These are phyloP conservation scores for Hormiphora californensis DNA, from an alignment of 37 sponge, comb jelly and placozoan genomes.

Conservation along the genomic window DNA sequence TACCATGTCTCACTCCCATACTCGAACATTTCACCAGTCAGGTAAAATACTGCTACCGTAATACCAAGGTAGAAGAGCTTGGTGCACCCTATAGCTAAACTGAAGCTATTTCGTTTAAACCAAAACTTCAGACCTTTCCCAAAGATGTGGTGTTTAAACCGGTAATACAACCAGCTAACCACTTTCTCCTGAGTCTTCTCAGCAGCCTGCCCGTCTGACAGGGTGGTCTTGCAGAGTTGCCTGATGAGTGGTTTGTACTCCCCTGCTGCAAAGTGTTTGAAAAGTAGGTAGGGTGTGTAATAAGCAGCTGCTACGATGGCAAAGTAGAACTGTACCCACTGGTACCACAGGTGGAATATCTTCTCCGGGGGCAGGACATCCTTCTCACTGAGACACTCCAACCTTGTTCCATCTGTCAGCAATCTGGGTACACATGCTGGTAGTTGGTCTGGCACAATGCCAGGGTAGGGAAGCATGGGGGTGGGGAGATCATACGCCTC, in stretches of 20 bases:
- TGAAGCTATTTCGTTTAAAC: not conserved
- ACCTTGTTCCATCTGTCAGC: not conserved
- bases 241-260: not conserved
- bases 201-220: not conserved
- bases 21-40: not conserved
- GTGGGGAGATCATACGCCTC: not conserved
- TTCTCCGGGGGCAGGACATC: not conserved
- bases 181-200: not conserved
- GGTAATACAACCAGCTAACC: not conserved
- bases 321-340: conserved; percentile 11
- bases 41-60: not conserved
- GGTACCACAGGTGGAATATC: conserved; percentile 11
- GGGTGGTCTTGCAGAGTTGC: not conserved
- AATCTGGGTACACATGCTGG: not conserved
- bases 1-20: not conserved
- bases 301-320: not conserved
- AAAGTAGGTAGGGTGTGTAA: not conserved
- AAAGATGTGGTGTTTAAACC: conserved; percentile 4
- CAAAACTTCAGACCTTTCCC: not conserved
- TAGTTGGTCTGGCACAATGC: not conserved
- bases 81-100: not conserved
- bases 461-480: not conserved
- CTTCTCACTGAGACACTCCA: not conserved
- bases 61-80: not conserved
- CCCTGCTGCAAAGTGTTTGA: not conserved